Percentiles rank a stretch among this genome's conserved stretches.
Conservation (phyloP, 92 coral and sea anemone genomes). For the Anthopleura xanthogrammica region DNA sequence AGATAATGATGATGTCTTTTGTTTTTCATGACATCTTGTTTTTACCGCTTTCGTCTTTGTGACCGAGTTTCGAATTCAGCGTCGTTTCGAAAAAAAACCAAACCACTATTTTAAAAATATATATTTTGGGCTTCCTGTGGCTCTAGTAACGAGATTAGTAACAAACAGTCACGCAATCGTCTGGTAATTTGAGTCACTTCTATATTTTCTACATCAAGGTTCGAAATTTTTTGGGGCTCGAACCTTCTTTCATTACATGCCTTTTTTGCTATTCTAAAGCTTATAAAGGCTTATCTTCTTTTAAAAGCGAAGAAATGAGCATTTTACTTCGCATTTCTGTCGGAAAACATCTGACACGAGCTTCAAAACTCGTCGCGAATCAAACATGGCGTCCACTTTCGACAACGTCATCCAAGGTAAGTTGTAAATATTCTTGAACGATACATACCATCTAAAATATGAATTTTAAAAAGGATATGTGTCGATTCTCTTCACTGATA, state of each 20-base stretch:
- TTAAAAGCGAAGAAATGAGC: background rate
- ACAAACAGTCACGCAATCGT: background rate
- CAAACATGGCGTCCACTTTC: slow-evolving; percentile 30
- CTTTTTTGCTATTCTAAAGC: background rate
- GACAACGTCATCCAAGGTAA: slow-evolving; percentile 32
- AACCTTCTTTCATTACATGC: background rate
- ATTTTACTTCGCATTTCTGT: background rate
- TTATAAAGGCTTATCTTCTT: background rate
- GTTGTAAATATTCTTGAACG: background rate
- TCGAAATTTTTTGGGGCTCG: background rate
- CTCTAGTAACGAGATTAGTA: background rate
- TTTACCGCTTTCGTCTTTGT: too few relatives aligned
- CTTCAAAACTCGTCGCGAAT: slow-evolving; percentile 7
- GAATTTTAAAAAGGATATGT: too few relatives aligned
- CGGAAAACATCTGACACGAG: slow-evolving; percentile 9
- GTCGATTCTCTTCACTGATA: too few relatives aligned
- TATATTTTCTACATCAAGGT: background rate
- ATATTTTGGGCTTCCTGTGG: too few relatives aligned
- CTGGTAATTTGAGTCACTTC: background rate
- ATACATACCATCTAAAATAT: background rate
- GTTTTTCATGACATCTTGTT: too few relatives aligned
- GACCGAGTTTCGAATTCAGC: too few relatives aligned
- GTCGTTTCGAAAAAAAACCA: too few relatives aligned
- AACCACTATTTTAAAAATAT: too few relatives aligned
- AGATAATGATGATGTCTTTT: too few relatives aligned